Percentiles rank a stretch among this genome's conserved stretches.
These are phyloP conservation scores for Karalla daura DNA, from an alignment of 2,797 vertebrate genomes.

Conservation along the genomic window DNA sequence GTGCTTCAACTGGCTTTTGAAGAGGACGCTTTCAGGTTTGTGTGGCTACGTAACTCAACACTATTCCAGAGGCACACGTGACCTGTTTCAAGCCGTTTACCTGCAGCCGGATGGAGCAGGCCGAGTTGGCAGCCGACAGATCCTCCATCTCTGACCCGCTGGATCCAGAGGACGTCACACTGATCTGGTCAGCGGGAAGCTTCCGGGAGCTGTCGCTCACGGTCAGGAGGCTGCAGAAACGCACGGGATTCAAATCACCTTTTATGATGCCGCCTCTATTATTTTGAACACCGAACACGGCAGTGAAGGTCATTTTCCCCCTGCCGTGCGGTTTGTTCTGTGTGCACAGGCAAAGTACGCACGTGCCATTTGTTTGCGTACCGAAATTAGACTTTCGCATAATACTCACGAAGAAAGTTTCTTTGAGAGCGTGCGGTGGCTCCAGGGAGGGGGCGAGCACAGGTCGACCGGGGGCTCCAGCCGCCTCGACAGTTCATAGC, in stretches of 20 bases:
- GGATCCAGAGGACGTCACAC: conserved; percentile 80
- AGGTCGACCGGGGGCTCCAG: conserved; percentile 87
- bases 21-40: too few relatives aligned
- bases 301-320: too few relatives aligned
- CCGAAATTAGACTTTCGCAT: neutral
- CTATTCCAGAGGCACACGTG: too few relatives aligned
- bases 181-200: conserved; percentile 78
- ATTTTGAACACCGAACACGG: too few relatives aligned
- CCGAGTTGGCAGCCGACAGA: conserved; percentile 52
- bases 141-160: conserved; percentile 83
- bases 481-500: conserved; percentile 85
- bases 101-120: conserved; percentile 69
- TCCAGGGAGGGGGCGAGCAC: conserved; percentile 79
- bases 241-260: neutral
- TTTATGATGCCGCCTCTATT: neutral
- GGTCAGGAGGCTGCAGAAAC: conserved; percentile 74
- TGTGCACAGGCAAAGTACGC: too few relatives aligned
- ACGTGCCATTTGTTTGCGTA: too few relatives aligned
- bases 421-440: conserved; percentile 84
- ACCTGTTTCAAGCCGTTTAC: conserved; percentile 67
- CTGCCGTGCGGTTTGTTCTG: too few relatives aligned
- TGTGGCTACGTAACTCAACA: conserved; percentile 9
- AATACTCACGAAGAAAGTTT: conserved; percentile 87
- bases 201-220: conserved; percentile 70
- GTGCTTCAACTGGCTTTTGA: too few relatives aligned